Evolutionary conservation across 1,140 invertebrate genomes (phyloP), one percentile per base, ranked within the genome.

Genomic region (Planococcus citri): DNA sequence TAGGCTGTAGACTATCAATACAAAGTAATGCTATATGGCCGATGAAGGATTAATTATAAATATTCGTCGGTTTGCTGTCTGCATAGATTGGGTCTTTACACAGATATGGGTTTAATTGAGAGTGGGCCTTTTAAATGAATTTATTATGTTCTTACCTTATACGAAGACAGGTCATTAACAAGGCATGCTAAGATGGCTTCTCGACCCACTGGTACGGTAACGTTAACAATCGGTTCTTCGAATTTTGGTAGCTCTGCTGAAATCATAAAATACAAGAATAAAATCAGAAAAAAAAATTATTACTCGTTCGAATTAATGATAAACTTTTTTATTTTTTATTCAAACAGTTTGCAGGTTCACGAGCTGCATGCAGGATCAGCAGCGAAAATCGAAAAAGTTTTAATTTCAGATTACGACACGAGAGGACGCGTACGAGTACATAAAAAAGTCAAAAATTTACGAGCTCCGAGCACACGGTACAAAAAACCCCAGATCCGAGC

Each of bases 141-240:
- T 33, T 33, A 33, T 6, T 33, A 51, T 17, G 41, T 17, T n/a
- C n/a, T 81, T 82, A 93, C 91, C 87, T 92, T 93, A 78, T 88
- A 93, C 1, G 83, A 82, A 27, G 85, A 88, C 67, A 94, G 81
- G 77, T 92, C 89, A 76, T 92, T 85, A 6, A 93, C 90, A 25
- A 88, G 82, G 74, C 91, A 94, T 22, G 88, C 84, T 25, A 94
- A 82, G 58, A 88, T 85, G 0, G 90, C 92, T 78, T 94, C 91
- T 73, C 91, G 81, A 68, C 91, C 90, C 57, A 92, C 84, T 9
- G 91, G 84, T 24, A 88, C 86, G 51, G 91, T 94, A 72, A 90
- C 87, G 79, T 94, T 94, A 72, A 82, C 80, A 75, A 94, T 92
- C 72, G 89, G 86, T 74, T 85, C 88, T 73, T 84, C 88, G 78